Base-by-base conservation (phyloP, 2,797 vertebrate species). In the Poliocrania exsul region DNA sequence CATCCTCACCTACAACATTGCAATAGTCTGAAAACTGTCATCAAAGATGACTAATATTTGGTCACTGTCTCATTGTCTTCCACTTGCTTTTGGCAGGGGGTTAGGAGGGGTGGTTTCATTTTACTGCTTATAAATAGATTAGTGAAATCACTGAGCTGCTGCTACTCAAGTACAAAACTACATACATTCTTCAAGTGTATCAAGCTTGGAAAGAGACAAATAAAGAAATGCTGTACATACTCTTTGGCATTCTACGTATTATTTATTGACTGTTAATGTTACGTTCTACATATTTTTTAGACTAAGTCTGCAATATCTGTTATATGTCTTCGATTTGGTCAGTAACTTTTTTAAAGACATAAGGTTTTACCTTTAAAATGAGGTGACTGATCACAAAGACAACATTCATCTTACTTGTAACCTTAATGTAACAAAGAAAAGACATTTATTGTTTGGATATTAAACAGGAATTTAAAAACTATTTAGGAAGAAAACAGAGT, bases 381-480 rank as follows among this genome's bases (percentile, higher is more conserved):
- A 90, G 47, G 38, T 86, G 31, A 75, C 51, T 74, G 24, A 79
- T 60, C 46, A 84, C 47, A 88, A 81, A n/a, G 47, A n/a, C 33
- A 85, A 44, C 35, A 64, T 90, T 77, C 8, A 15, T 85, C 79
- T 88, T 77, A 35, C 37, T 73, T 81, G 57, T 40, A 83, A 87
- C 26, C 28, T 74, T 62, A 78, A 46, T 2, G 8, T 80, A 79
- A 47, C 33, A 54, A 66, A 74, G 67, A 87, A 17, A 81, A 90
- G 46, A 31, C 44, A 62, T 92, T 93, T 87, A 80, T 95, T 94
- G 54, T 95, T 87, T 81, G 70, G 84, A 95, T 67, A 78, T 93
- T 93, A 91, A 91, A 80, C 86, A 93, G 81, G 17, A 65, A 88
- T 95, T 94, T 94, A 77, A 89, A 87, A 92, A 78, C 74, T 85